phyloP scores from a whole-genome alignment of 2,797 vertebrate species.

The Delichon dasypus region DNA sequence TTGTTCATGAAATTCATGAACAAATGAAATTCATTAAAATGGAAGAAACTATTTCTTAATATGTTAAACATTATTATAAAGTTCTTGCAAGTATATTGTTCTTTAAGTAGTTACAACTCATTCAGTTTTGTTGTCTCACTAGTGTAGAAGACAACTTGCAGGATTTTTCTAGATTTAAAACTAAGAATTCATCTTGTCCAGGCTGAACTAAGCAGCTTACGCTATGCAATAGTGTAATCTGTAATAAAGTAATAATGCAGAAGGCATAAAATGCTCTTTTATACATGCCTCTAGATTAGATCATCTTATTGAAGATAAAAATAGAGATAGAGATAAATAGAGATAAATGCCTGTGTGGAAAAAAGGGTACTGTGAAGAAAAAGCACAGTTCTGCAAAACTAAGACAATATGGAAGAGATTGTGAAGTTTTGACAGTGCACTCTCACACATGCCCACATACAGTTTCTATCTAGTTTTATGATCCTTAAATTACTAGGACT shows the following conservation, averaged over 20 bases:
- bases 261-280: neutral
- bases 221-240: neutral
- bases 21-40: neutral
- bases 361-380: neutral
- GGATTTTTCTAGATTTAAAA: neutral
- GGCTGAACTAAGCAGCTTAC: neutral
- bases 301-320: neutral
- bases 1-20: neutral
- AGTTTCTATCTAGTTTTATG: neutral
- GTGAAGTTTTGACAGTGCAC: neutral
- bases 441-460: fast-evolving
- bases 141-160: neutral
- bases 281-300: neutral
- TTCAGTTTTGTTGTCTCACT: neutral
- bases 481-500: neutral
- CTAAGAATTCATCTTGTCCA: neutral
- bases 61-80: neutral
- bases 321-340: neutral
- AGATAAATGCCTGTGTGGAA: neutral
- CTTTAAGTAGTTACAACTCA: neutral
- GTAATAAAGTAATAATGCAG: neutral
- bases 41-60: neutral
- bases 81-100: neutral
- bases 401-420: neutral
- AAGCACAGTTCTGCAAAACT: neutral